Base-by-base conservation (phyloP, 2,113 vertebrate species). In the Gnathonemus longibarbis region DNA sequence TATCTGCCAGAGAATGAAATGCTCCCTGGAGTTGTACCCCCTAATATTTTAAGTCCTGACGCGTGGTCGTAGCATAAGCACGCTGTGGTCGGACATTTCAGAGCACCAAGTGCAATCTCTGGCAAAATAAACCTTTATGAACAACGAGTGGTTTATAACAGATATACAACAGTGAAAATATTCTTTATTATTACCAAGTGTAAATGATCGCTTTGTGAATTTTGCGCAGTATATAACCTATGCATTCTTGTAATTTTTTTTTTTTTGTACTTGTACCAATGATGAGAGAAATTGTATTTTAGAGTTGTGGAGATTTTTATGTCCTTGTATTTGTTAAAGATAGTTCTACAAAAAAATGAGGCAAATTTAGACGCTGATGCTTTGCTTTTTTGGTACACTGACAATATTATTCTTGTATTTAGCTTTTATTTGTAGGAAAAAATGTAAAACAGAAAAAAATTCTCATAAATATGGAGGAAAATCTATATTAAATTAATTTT, bases 221-320 rank as follows among this genome's bases (percentile, higher is more conserved):
- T 96, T 96, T 96, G 95, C 93, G 95, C 94, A 95, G 96, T 95
- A 95, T 96, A 96, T 92, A 96, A 97, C 96, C 97, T 98, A 98
- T 97, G 97, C 97, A 98, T 97, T 96, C 95, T 97, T 96, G 95
- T 96, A 91, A 96, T 97, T 96, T 95, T 96, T 97, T 95, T 39
- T 92, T 74, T 88, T 92, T 94, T 93, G 95, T 94, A 94, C 96
- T 97, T 97, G 95, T 97, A 96, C 96, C 96, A 95, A 96, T 96
- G 96, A 97, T 96, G 52, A 95, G 94, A 97, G 95, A 95, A 94
- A 97, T 96, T 98, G 97, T 98, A 97, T 96, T 95, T 97, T 97
- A 98, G 97, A 97, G 95, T 95, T 96, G 96, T 98, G 96, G 93
- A 96, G 95, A 97, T 97, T 95, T 96, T 97, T 96, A 97, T 97